Conservation (phyloP, 1,140 invertebrate species). For the Drosophila insularis region DNA sequence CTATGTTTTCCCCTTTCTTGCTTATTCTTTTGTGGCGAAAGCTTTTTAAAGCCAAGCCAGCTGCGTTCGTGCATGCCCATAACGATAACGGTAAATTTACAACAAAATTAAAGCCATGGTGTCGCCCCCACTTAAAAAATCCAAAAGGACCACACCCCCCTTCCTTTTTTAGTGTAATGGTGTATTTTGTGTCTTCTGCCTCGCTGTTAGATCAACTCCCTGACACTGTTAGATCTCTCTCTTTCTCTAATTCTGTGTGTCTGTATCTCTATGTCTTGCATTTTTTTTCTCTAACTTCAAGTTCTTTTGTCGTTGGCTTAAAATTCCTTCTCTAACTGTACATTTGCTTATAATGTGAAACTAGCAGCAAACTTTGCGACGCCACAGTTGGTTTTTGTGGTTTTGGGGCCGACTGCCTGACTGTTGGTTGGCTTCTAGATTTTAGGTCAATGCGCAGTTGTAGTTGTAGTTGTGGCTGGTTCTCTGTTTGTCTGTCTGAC, state of each 20-base stretch:
- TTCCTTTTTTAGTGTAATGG: too few relatives aligned
- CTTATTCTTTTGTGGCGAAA: slow-evolving; percentile 26
- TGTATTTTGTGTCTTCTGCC: neutral
- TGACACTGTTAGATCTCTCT: neutral
- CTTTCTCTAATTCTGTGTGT: too few relatives aligned
- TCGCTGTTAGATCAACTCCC: neutral
- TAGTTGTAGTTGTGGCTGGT: neutral
- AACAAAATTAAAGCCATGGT: slow-evolving; percentile 11
- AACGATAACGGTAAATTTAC: slow-evolving; percentile 69
- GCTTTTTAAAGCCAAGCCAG: slow-evolving; percentile 11
- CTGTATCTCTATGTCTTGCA: neutral
- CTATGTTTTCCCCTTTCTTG: slow-evolving; percentile 31
- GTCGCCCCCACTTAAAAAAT: neutral
- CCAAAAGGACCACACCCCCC: slow-evolving; percentile 5
- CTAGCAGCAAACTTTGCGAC: neutral
- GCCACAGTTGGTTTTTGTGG: slow-evolving; percentile 13
- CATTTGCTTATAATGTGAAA: slow-evolving; percentile 48
- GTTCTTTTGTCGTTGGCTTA: slow-evolving; percentile 70
- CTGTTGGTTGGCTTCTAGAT: slow-evolving; percentile 36
- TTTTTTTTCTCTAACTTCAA: slow-evolving; percentile 19
- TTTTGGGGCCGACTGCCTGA: slow-evolving; percentile 19
- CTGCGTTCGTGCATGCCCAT: slow-evolving; percentile 53
- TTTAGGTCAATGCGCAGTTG: slow-evolving; percentile 59
- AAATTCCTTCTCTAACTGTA: slow-evolving; percentile 72
- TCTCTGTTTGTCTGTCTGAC: slow-evolving; percentile 21